Evolutionary conservation across 1,140 invertebrate genomes (phyloP).

Genomic region (Hyles euphorbiae): DNA sequence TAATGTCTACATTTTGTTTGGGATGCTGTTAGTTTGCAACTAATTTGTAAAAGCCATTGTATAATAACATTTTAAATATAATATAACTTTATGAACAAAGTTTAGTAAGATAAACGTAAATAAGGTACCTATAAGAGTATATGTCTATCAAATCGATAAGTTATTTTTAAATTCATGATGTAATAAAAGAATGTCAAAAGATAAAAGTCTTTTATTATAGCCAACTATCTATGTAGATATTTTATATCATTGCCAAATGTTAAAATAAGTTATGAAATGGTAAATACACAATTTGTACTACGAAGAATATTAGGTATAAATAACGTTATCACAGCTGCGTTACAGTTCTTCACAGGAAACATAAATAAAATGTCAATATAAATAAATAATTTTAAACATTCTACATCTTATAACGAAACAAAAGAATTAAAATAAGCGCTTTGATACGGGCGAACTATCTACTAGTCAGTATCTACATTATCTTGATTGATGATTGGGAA

Average conservation of each 20-base stretch:
- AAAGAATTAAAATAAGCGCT: too few species aligned
- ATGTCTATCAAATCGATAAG: conserved; percentile 42
- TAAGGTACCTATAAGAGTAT: conserved; percentile 25
- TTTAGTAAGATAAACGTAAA: conserved; percentile 38
- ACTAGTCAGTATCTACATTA: too few species aligned
- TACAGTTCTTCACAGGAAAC: too few species aligned
- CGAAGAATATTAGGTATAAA: conserved; percentile 13
- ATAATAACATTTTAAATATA: conserved; percentile 33
- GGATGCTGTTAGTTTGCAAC: conserved; percentile 1
- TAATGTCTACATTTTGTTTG: too few species aligned
- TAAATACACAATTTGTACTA: conserved; percentile 9
- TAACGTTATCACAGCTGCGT: conserved; percentile 13
- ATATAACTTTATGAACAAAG: conserved; percentile 49
- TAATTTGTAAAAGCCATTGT: conserved; percentile 24
- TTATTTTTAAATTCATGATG: conserved; percentile 54
- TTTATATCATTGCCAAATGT: too few species aligned
- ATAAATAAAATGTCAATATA: too few species aligned
- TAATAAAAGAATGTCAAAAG: conserved; percentile 53
- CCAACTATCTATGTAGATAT: neutral
- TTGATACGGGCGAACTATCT: too few species aligned
- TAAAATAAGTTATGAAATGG: neutral
- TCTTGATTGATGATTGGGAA: too few species aligned
- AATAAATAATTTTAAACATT: too few species aligned
- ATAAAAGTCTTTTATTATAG: conserved; percentile 1
- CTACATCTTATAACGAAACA: too few species aligned